These are phyloP conservation scores for Hoplostethus atlanticus DNA, from an alignment of 2,797 vertebrate species.

Conservation along the genomic window DNA sequence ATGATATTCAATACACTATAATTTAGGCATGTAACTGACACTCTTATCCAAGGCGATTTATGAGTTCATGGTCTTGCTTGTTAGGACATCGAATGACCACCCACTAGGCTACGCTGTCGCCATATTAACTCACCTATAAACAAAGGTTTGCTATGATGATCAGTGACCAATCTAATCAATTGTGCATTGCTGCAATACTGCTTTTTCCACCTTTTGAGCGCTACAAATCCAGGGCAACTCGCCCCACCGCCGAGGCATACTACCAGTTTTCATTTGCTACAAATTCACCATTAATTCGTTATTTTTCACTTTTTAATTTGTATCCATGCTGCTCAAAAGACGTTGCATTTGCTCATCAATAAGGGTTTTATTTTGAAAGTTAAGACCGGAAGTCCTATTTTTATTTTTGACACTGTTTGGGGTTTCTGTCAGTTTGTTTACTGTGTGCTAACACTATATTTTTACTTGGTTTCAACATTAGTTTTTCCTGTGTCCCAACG, in stretches of 20 bases:
- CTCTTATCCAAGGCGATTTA: no score
- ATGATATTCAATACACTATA: not conserved
- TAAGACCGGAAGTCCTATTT: constrained; percentile 23
- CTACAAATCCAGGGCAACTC: not conserved
- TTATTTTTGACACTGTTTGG: not conserved
- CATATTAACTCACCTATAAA: no score
- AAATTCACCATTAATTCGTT: constrained; percentile 5
- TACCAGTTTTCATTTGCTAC: not conserved
- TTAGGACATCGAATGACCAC: no score
- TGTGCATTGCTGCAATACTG: no score
- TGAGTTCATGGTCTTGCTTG: no score
- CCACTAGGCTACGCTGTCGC: no score
- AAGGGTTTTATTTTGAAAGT: constrained; percentile 40
- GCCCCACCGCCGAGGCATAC: not conserved
- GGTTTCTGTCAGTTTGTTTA: not conserved
- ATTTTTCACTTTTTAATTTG: constrained; percentile 42
- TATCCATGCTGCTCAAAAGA: not conserved
- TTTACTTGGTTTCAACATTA: not conserved
- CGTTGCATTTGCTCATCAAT: not conserved
- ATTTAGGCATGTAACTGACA: no score
- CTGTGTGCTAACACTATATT: not conserved
- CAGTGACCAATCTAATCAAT: not conserved
- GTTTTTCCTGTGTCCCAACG: not conserved
- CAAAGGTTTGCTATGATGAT: not conserved
- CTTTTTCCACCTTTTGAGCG: no score